phyloP scores from a whole-genome alignment of 1,140 invertebrate species.

The Brachionus calyciflorus region DNA sequence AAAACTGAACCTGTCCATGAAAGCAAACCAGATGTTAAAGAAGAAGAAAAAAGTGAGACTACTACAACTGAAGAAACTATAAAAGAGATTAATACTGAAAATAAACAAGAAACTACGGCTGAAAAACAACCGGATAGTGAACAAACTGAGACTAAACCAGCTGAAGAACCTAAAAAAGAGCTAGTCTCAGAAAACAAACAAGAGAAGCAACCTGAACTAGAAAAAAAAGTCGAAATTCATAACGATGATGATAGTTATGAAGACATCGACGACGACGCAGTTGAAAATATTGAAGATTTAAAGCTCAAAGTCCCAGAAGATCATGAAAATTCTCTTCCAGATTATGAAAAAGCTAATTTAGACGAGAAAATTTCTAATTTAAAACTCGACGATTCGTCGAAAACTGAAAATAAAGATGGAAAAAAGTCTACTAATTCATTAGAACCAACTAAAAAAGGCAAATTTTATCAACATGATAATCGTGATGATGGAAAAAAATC shows the following conservation, averaged over 20 bases:
- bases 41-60: too few relatives aligned
- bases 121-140: too few relatives aligned
- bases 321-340: neutral
- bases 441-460: neutral
- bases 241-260: neutral
- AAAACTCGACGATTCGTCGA: neutral
- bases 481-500: neutral
- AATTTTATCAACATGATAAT: slow-evolving; percentile 31
- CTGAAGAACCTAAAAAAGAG: too few relatives aligned
- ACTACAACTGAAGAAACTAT: too few relatives aligned
- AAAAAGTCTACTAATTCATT: too few relatives aligned
- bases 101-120: too few relatives aligned
- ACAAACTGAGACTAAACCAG: too few relatives aligned
- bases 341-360: neutral
- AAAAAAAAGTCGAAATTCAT: neutral
- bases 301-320: neutral
- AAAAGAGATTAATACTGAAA: too few relatives aligned
- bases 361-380: neutral
- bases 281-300: neutral
- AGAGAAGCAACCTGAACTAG: too few relatives aligned
- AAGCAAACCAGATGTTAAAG: too few relatives aligned
- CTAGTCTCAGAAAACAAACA: too few relatives aligned
- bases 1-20: too few relatives aligned
- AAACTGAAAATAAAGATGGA: slow-evolving; percentile 1
- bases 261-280: neutral